phyloP scores from a whole-genome alignment of 2,113 vertebrate species.

The Sprattus sprattus region DNA sequence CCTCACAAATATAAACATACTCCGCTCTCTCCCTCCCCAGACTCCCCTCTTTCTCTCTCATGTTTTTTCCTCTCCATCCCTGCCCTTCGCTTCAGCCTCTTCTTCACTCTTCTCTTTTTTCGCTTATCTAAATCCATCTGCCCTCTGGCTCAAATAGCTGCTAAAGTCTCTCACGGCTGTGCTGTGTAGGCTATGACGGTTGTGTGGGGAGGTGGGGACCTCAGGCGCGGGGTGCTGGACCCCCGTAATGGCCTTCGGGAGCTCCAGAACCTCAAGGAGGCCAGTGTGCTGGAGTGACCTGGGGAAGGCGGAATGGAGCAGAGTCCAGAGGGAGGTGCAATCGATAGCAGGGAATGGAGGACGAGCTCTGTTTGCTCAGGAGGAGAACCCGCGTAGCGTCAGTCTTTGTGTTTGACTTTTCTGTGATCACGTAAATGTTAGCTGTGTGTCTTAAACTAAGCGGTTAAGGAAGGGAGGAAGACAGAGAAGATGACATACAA shows the following conservation, averaged over 20 bases:
- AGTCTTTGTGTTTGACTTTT: constrained; percentile 36
- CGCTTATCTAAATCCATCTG: not conserved
- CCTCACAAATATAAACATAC: not conserved
- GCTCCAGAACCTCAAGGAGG: not conserved
- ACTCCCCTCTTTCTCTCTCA: not conserved
- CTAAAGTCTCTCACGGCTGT: not conserved
- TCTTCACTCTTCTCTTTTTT: not conserved
- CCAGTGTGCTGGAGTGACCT: not conserved
- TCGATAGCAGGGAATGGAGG: not conserved
- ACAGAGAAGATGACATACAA: not conserved
- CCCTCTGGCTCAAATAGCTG: not conserved
- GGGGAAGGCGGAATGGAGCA: not conserved
- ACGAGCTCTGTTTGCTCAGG: constrained; percentile 34
- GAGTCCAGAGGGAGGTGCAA: not conserved
- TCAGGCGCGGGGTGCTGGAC: not conserved
- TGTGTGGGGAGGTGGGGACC: not conserved
- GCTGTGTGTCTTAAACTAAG: constrained; percentile 42
- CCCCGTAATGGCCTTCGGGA: not conserved
- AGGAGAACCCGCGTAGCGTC: constrained; percentile 22
- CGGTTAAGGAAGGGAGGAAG: constrained; percentile 27
- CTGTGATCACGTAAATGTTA: constrained; percentile 53
- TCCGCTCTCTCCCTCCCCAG: not conserved
- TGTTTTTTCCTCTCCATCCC: not conserved
- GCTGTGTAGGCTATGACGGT: not conserved
- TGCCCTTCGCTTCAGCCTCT: not conserved